Conservation (phyloP, 2,113 vertebrate genomes). For the Corythornis cristatus region DNA sequence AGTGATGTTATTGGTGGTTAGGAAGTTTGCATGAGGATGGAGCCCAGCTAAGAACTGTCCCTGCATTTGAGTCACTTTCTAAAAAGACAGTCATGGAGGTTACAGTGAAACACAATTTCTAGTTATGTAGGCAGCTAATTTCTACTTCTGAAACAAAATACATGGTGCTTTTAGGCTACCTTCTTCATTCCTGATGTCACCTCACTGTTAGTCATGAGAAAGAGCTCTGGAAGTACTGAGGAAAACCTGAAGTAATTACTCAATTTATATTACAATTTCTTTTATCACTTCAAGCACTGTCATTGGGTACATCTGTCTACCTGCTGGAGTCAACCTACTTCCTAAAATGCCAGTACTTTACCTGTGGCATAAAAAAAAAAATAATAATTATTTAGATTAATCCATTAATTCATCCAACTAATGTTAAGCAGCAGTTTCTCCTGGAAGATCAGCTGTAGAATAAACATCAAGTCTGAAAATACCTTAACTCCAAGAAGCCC, state of each 20-base stretch:
- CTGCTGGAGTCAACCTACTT: not conserved
- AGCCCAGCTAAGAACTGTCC: not conserved
- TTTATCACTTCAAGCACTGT: not conserved
- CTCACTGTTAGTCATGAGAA: not conserved
- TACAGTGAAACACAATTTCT: not conserved
- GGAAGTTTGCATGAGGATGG: not conserved
- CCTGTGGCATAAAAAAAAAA: not conserved
- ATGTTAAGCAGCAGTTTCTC: not conserved
- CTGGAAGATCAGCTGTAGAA: not conserved
- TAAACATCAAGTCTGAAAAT: not conserved
- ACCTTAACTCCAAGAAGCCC: not conserved
- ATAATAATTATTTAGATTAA: not conserved
- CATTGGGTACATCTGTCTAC: not conserved
- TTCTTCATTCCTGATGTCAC: not conserved
- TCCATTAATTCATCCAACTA: not conserved
- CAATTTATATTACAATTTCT: not conserved
- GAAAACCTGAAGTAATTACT: not conserved
- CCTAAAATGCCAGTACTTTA: not conserved
- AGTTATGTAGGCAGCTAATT: not conserved
- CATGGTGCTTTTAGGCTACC: not conserved
- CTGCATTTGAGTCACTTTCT: not conserved
- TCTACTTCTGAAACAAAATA: not conserved
- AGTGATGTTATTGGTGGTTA: not conserved
- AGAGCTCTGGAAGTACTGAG: not conserved
- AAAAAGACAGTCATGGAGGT: not conserved